phyloP scores from a whole-genome alignment of 2,888 invertebrate species.

The Bhutanitis thaidina region DNA sequence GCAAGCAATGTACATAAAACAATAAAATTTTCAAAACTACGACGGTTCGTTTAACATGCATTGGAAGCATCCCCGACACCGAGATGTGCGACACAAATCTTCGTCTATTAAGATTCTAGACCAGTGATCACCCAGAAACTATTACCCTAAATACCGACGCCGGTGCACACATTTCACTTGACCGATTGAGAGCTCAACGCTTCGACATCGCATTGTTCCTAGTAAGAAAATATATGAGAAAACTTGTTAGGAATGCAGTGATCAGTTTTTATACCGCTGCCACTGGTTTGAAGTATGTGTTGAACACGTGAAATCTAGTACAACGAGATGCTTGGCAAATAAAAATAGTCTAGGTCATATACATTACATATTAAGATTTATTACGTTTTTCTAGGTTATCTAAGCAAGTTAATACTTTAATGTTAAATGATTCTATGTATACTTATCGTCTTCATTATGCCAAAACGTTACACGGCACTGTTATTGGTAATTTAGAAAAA shows the following conservation, averaged over 20 bases:
- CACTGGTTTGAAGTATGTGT: background rate
- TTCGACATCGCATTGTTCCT: background rate
- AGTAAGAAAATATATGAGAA: conserved; percentile 7
- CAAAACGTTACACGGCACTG: too few species aligned
- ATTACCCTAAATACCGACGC: background rate
- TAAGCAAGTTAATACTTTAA: too few species aligned
- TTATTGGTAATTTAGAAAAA: too few species aligned
- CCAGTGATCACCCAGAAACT: conserved; percentile 9
- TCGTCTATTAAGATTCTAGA: conserved; percentile 11
- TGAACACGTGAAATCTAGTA: conserved; percentile 1
- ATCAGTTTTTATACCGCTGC: background rate
- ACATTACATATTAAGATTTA: background rate
- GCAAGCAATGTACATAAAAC: too few species aligned
- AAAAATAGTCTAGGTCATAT: background rate
- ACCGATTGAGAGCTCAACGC: conserved; percentile 2
- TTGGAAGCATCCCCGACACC: too few species aligned
- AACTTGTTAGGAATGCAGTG: conserved; percentile 5
- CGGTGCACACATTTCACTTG: conserved; percentile 1
- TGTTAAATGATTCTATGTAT: too few species aligned
- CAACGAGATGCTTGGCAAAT: background rate
- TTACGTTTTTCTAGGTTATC: too few species aligned
- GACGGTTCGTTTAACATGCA: too few species aligned
- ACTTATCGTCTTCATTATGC: too few species aligned
- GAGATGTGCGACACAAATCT: background rate
- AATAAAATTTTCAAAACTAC: too few species aligned